Conservation (phyloP, 2,797 vertebrate genomes). For the Acridotheres tristis region DNA sequence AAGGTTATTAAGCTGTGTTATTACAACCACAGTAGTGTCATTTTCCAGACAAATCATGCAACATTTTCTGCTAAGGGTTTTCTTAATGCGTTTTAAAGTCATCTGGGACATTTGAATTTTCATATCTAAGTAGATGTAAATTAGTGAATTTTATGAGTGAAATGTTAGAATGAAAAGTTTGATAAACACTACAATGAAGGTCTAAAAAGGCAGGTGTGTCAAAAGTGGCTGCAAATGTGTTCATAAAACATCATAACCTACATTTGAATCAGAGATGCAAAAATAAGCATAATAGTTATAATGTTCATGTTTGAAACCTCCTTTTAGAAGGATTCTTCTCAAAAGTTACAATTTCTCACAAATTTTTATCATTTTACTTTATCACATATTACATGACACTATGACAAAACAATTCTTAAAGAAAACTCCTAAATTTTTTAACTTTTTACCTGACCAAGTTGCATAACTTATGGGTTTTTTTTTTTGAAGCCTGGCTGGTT, state of each 20-base stretch:
- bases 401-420: background rate
- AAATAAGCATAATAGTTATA: background rate
- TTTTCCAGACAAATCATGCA: background rate
- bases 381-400: background rate
- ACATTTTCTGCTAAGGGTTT: background rate
- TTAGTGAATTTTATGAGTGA: background rate
- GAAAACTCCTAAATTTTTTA: background rate
- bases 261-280: background rate
- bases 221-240: background rate
- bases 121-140: background rate
- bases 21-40: background rate
- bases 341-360: background rate
- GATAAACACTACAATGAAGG: background rate
- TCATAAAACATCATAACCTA: background rate
- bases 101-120: background rate
- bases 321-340: background rate
- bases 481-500: background rate
- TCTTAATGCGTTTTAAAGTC: background rate
- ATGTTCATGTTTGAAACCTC: background rate
- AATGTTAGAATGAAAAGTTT: background rate
- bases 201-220: background rate
- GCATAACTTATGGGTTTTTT: fast-evolving
- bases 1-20: background rate
- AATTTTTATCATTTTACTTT: background rate
- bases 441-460: background rate